Evolutionary conservation across 2,888 invertebrate species (phyloP), one percentile per base, ranked within the genome.

Genomic region (Agriopis marginaria): DNA sequence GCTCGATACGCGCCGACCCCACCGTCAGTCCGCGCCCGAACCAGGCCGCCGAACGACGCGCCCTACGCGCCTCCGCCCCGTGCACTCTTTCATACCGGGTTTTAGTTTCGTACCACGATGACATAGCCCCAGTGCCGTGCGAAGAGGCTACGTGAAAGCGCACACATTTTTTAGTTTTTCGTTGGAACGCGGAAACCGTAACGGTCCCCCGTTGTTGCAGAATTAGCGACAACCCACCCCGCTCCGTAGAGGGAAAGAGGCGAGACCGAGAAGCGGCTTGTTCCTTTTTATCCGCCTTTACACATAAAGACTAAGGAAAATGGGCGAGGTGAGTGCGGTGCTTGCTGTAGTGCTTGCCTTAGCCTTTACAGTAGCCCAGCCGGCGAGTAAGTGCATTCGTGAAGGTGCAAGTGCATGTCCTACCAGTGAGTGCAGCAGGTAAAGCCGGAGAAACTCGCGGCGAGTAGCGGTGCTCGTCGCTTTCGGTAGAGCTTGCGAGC

Each of bases 1-100:
- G 95, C 95, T 95, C 95, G 93, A 95, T 95, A 95, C 94, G 94
- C 91, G 91, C 92, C 92, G 94, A 93, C 92, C 92, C 94, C 91
- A 91, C 89, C 94, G 92, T 91, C 95, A 95, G 94, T 95, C 94
- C 95, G 95, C 93, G 92, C 92, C 91, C 92, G 91, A 89, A 88
- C 86, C 92, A 91, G 91, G 91, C 91, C 91, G 88, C 87, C 86
- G 88, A 89, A 88, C 87, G 92, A 88, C 90, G 92, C 91, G 89
- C 89, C 87, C 84, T 82, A 83, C 87, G 89, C 89, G 91, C 89
- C 87, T 86, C 88, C 85, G 86, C 86, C 91, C 86, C 87, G 89
- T 90, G 91, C 90, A 89, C 89, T 85, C 78, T 32, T 32, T 92
- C 89, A 92, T 89, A 92, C 92, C 92, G 93, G 93, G 92, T 92